Conservation (phyloP, 2,113 vertebrate genomes). For the Choloepus hoffmanni region DNA sequence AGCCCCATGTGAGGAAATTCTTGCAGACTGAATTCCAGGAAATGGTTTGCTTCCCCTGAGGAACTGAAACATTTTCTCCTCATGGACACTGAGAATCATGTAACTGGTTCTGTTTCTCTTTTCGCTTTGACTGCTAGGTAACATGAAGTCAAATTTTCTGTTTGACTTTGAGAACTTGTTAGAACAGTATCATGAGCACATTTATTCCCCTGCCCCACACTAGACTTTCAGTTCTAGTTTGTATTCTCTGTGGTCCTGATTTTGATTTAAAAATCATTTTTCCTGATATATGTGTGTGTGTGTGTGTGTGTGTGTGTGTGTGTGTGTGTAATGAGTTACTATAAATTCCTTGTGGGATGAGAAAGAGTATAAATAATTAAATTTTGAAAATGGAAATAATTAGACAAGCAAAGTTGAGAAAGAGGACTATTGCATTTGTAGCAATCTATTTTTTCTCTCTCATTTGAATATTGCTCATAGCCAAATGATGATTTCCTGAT, state of each 20-base stretch:
- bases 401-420: neutral
- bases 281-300: neutral
- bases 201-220: neutral
- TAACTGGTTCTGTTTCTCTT: constrained; percentile 73
- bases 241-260: constrained; percentile 56
- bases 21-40: constrained; percentile 77
- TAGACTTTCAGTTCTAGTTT: constrained; percentile 71
- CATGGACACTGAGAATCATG: neutral
- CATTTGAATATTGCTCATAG: neutral
- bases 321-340: neutral
- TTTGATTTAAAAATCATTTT: constrained; percentile 42
- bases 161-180: constrained; percentile 53
- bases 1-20: constrained; percentile 37
- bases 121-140: constrained; percentile 49
- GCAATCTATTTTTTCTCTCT: neutral
- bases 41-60: constrained; percentile 73
- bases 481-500: neutral
- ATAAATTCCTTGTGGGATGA: constrained; percentile 37
- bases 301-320: too few species aligned
- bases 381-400: constrained; percentile 29
- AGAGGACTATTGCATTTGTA: neutral
- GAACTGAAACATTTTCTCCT: constrained; percentile 67
- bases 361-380: constrained; percentile 15
- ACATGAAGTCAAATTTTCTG: constrained; percentile 15
- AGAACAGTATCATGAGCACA: neutral